These are phyloP conservation scores for Geophilus truncorum DNA, from an alignment of 2,888 invertebrate species.

Conservation along the genomic window DNA sequence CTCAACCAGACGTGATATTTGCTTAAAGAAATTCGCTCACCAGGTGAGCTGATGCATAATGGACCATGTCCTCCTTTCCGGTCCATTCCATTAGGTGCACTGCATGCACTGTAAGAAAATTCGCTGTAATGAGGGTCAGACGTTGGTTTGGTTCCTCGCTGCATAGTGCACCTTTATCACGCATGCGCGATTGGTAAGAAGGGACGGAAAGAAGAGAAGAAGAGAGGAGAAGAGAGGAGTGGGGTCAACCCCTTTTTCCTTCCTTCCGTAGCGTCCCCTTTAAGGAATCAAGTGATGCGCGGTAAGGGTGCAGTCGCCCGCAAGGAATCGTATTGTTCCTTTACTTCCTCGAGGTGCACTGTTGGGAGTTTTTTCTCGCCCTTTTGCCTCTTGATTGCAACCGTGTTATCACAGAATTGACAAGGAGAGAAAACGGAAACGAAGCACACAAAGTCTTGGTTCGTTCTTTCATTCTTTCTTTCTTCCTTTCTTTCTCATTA, in stretches of 20 bases:
- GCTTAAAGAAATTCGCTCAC: constrained; percentile 13
- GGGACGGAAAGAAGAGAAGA: neutral
- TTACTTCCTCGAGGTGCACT: constrained; percentile 14
- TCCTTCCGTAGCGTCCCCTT: neutral
- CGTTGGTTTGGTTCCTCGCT: neutral
- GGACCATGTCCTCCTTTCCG: constrained; percentile 7
- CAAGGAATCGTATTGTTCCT: constrained; percentile 24
- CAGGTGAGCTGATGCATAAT: constrained; percentile 4
- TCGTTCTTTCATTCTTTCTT: neutral
- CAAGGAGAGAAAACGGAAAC: neutral
- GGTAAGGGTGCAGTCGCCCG: neutral
- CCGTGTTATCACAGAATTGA: constrained; percentile 12
- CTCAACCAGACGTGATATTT: constrained; percentile 5
- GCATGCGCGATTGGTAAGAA: neutral
- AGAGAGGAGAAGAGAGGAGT: neutral
- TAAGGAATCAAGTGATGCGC: constrained; percentile 16
- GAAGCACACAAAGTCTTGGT: neutral
- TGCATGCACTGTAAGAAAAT: neutral
- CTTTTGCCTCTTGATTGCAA: constrained; percentile 24
- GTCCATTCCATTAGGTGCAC: constrained; percentile 4
- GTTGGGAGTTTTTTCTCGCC: constrained; percentile 7
- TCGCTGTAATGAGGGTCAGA: neutral
- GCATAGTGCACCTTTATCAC: neutral
- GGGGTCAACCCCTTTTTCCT: constrained; percentile 21
- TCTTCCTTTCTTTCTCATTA: neutral